Percentiles rank a stretch among this genome's conserved stretches.
These are phyloP conservation scores for Drosophila arawakana DNA, from an alignment of 1,140 invertebrate species.

Conservation along the genomic window DNA sequence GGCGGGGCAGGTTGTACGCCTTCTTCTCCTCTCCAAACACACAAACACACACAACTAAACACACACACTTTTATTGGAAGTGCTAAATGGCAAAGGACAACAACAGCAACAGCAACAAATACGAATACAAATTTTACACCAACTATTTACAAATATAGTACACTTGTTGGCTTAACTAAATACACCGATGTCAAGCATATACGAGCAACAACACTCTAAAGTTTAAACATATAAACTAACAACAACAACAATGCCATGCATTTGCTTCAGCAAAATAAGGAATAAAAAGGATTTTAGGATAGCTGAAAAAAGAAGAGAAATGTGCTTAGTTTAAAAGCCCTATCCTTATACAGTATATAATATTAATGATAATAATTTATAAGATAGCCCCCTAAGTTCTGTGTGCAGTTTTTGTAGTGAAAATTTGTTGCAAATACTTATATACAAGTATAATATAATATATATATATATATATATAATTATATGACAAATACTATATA, in stretches of 20 bases:
- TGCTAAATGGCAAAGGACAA: slow-evolving; percentile 58
- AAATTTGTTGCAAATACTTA: slow-evolving; percentile 78
- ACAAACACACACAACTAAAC: too few species aligned
- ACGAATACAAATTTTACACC: slow-evolving; percentile 59
- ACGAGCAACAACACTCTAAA: slow-evolving; percentile 53
- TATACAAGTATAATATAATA: slow-evolving; percentile 57
- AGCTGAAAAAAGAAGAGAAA: slow-evolving; percentile 6
- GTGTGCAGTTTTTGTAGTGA: slow-evolving; percentile 78
- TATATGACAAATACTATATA: slow-evolving; percentile 52
- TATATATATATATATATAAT: slow-evolving; percentile 56
- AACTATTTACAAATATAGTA: slow-evolving; percentile 59
- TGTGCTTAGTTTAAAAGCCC: slow-evolving; percentile 31
- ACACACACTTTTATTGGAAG: slow-evolving; percentile 69
- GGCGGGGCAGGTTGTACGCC: slow-evolving; percentile 30
- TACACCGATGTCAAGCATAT: slow-evolving; percentile 78
- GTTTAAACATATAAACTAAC: slow-evolving; percentile 41
- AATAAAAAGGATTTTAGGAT: not conserved
- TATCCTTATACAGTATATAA: slow-evolving; percentile 54
- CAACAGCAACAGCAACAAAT: too few species aligned
- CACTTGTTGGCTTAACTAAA: slow-evolving; percentile 70
- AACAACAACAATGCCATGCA: slow-evolving; percentile 51
- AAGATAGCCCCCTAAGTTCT: slow-evolving; percentile 77
- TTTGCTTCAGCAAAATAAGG: slow-evolving; percentile 51
- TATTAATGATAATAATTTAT: slow-evolving; percentile 70
- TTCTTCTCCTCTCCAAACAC: slow-evolving; percentile 18